Evolutionary conservation across 2,797 vertebrate genomes (phyloP), one percentile per base, ranked within the genome.

Genomic region (Sternotherus odoratus): DNA sequence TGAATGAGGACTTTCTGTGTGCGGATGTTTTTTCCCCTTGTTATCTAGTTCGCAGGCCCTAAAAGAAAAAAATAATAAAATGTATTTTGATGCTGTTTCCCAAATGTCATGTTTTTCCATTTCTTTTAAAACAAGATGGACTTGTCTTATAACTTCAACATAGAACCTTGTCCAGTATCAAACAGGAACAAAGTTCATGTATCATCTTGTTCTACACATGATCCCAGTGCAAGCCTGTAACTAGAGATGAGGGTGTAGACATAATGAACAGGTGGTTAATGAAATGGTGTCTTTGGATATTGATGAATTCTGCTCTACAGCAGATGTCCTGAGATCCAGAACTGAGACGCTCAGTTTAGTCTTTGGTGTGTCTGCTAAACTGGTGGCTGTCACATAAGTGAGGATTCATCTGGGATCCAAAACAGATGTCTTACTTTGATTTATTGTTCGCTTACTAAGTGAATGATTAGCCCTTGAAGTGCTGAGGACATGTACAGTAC

Each of bases 1-100:
- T 91, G 92, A 90, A 84, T 92, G 85, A 86, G 43, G 74, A 26
- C 53, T 46, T 80, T 54, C 56, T 4, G 1, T 39, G 0, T 12
- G 0, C 12, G 24, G 4, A 24, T 24, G 88, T 83, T 57, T 6
- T 0, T 87, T 84, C 36, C 21, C 19, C 0, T 2, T 60, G 87
- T 89, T 36, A 66, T 33, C 33, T 83, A 8, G 11, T 77, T 86
- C 50, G 39, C 79, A 92, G 89, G 83, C 51, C 51, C 79, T 51
- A 88, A 88, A 92, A 82, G 54, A 75, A 94, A 69, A 57, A 60
- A 39, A 24, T 82, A 75, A 63, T 66, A 77, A 80, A 5, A 1
- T 46, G 11, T 13, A 74, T 91, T 93, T 93, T 88, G 0, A 0
- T 88, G 92, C 85, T 83, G 46, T 33, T n/a, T 53, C 51, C 53